Base-by-base conservation (phyloP, 1,140 invertebrate species). In the Protaetia brevitarsis region DNA sequence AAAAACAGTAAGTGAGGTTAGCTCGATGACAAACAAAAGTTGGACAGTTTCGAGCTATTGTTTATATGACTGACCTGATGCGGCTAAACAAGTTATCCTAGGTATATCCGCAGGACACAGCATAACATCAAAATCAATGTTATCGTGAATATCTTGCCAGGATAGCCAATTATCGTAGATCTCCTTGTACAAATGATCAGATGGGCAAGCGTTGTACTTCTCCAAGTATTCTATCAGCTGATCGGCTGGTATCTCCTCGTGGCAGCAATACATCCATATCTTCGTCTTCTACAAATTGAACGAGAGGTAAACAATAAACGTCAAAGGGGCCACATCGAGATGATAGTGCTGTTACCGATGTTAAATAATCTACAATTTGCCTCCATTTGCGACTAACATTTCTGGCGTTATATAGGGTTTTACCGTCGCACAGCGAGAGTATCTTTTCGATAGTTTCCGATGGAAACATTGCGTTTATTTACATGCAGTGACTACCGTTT, bases 361-460 rank as follows among this genome's bases (percentile, higher is more conserved):
- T 65, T 59, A 77, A 51, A 70, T 71, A 72, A 34, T 76, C 71
- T 36, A 77, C 69, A 13, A 70, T 69, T 28, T 66, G 31, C 36
- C 65, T 69, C 67, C 73, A 73, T 28, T 64, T 34, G 4, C 64
- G 58, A 69, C 65, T 67, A 23, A 73, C 68, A 34, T 66, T 62
- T 69, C 66, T 66, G 11, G 73, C 76, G 45, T 61, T 70, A 45
- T 71, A 63, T 34, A 77, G 68, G 4, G 76, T 77, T 65, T 66
- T 72, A 27, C 76, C 76, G 69, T 77, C 74, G 45, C 73, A 76
- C 29, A 71, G 69, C 51, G 65, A 56, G 27, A 77, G 61, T 66
- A 77, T 77, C 31, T 60, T 66, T 67, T 77, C 76, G 7, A 76
- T 63, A 64, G 76, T 70, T 71, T 77, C 76, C 7, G 63, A 16